phyloP scores from a whole-genome alignment of 64 coral and sea anemone species.

The Anthopleura sola region DNA sequence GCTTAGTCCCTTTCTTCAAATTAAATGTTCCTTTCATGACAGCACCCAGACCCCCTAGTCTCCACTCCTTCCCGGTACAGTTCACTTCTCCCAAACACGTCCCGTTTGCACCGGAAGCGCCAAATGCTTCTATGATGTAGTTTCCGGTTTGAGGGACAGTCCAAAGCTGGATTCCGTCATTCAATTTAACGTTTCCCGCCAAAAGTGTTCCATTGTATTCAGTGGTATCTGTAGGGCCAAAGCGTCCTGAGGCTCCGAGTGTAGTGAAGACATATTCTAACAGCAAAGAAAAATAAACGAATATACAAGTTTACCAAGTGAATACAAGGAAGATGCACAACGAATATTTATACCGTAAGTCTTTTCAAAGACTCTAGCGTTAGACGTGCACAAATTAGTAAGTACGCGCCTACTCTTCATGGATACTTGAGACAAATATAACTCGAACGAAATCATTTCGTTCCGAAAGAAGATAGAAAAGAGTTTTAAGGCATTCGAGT shows the following conservation, averaged over 20 bases:
- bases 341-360: too few relatives aligned
- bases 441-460: too few relatives aligned
- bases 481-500: too few relatives aligned
- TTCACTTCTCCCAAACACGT: not conserved
- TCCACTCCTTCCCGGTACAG: not conserved
- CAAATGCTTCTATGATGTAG: slow-evolving; percentile 60
- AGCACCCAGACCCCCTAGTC: slow-evolving; percentile 53
- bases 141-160: slow-evolving; percentile 34
- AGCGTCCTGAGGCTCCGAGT: slow-evolving; percentile 34
- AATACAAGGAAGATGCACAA: too few relatives aligned
- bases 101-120: slow-evolving; percentile 48
- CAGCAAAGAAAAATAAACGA: too few relatives aligned
- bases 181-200: slow-evolving; percentile 29
- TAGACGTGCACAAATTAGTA: too few relatives aligned
- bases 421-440: too few relatives aligned
- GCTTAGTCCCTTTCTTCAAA: slow-evolving; percentile 30
- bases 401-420: too few relatives aligned
- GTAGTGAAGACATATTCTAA: slow-evolving; percentile 34
- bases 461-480: too few relatives aligned
- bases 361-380: too few relatives aligned
- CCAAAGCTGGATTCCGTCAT: slow-evolving; percentile 60
- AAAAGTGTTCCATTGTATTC: slow-evolving; percentile 42
- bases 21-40: slow-evolving; percentile 57
- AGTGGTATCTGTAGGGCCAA: slow-evolving; percentile 36
- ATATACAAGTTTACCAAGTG: too few relatives aligned